phyloP scores from a whole-genome alignment of 2,797 vertebrate species.

The Myotis vivesi region DNA sequence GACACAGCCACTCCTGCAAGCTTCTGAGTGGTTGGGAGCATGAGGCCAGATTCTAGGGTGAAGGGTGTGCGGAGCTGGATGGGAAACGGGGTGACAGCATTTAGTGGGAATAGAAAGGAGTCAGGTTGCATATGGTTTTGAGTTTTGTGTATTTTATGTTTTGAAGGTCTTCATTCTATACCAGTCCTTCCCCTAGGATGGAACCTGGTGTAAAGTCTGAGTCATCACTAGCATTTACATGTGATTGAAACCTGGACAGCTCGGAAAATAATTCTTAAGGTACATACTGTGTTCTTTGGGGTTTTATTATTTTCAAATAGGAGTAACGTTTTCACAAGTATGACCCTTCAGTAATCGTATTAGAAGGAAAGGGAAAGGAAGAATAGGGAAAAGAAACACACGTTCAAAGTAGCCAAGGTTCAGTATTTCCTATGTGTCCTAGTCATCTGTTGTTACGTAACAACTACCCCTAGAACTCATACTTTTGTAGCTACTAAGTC shows the following conservation, averaged over 20 bases:
- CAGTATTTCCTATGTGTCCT: background rate
- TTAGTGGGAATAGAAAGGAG: background rate
- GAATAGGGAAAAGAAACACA: too few relatives aligned
- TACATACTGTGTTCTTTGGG: slow-evolving; percentile 77
- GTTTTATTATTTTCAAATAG: background rate
- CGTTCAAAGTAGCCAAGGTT: fast-evolving
- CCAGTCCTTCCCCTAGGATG: slow-evolving; percentile 84
- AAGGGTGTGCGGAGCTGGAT: background rate
- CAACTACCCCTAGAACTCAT: fast-evolving
- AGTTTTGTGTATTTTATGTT: slow-evolving; percentile 57
- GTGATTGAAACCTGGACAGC: slow-evolving; percentile 88
- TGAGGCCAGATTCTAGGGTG: background rate
- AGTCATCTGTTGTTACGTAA: fast-evolving
- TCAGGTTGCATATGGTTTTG: background rate
- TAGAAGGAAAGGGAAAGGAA: background rate
- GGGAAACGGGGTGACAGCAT: background rate
- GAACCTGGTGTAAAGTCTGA: slow-evolving; percentile 88
- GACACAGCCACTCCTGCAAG: background rate
- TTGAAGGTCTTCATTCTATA: slow-evolving; percentile 74
- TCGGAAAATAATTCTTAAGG: slow-evolving; percentile 91
- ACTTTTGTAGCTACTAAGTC: fast-evolving
- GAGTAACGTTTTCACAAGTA: background rate
- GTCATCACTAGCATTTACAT: slow-evolving; percentile 84
- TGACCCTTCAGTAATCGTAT: background rate
- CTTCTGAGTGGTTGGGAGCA: background rate